A percentile compares a stretch with the other conserved stretches of the same genome.
phyloP scores from a whole-genome alignment of 1,140 invertebrate species.

The Campoletis sonorensis region DNA sequence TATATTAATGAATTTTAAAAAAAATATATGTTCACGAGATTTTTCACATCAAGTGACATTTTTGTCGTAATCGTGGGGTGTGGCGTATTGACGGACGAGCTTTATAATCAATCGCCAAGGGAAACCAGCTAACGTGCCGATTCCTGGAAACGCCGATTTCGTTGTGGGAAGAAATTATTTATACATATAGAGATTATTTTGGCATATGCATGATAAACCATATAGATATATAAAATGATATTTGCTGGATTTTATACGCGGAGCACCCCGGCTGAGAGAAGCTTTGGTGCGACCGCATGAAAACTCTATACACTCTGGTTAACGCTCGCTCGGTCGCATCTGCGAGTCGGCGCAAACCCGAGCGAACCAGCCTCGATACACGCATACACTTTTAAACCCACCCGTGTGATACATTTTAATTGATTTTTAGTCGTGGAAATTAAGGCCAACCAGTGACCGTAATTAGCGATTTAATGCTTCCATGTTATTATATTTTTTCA shows the following conservation, averaged over 20 bases:
- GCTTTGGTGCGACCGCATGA: not conserved
- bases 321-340: not conserved
- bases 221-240: not conserved
- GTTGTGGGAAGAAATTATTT: too few species aligned
- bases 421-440: constrained; percentile 18
- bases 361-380: not conserved
- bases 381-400: not conserved
- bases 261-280: not conserved
- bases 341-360: constrained; percentile 18
- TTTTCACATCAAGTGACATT: too few species aligned
- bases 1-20: too few species aligned
- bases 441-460: constrained; percentile 11
- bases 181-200: too few species aligned
- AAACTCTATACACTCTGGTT: constrained; percentile 16
- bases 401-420: not conserved
- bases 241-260: not conserved
- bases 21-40: too few species aligned
- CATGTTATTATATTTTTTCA: not conserved
- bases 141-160: too few species aligned
- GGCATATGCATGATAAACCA: too few species aligned
- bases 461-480: not conserved
- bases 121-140: too few species aligned
- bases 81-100: too few species aligned
- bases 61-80: too few species aligned
- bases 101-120: too few species aligned